Percentiles rank a stretch among this genome's conserved stretches.
Conservation (phyloP, 1,140 invertebrate species). For the Lethocerus indicus region DNA sequence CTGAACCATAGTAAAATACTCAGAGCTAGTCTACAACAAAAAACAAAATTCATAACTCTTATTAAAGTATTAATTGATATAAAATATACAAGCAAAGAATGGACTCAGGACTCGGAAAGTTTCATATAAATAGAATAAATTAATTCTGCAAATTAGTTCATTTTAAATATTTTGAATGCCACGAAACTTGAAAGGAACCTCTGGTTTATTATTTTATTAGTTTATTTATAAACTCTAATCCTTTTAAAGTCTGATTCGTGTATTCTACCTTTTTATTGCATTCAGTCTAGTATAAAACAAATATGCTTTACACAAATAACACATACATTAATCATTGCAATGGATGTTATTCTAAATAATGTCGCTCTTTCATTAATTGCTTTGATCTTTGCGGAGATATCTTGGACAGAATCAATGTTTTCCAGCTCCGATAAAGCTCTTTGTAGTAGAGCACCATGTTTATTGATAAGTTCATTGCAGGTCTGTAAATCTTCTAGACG, state of each 20-base stretch:
- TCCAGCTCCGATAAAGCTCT: slow-evolving; percentile 73
- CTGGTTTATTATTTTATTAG: background rate
- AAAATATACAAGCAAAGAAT: slow-evolving; percentile 3
- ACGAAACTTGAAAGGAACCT: background rate
- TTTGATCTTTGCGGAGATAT: slow-evolving; percentile 42
- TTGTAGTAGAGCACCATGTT: slow-evolving; percentile 71
- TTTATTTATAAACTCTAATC: no score
- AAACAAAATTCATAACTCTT: slow-evolving; percentile 5
- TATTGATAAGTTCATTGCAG: slow-evolving; percentile 76
- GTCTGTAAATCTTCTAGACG: slow-evolving; percentile 76
- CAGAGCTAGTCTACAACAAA: slow-evolving; percentile 58
- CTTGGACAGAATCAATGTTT: slow-evolving; percentile 37
- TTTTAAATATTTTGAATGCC: background rate
- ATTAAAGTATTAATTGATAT: slow-evolving; percentile 1
- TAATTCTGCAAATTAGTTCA: background rate
- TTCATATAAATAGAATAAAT: background rate
- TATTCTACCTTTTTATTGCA: no score
- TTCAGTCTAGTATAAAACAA: background rate
- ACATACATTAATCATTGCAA: slow-evolving; percentile 90
- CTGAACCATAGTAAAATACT: slow-evolving; percentile 75
- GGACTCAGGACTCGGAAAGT: background rate
- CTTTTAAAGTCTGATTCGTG: no score
- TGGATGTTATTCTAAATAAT: slow-evolving; percentile 83
- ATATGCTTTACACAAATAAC: background rate
- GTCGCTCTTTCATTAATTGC: slow-evolving; percentile 79